Percentiles rank a stretch among this genome's conserved stretches.
These are phyloP conservation scores for Leptinotarsa haldemani DNA, from an alignment of 2,888 invertebrate genomes.

Conservation along the genomic window DNA sequence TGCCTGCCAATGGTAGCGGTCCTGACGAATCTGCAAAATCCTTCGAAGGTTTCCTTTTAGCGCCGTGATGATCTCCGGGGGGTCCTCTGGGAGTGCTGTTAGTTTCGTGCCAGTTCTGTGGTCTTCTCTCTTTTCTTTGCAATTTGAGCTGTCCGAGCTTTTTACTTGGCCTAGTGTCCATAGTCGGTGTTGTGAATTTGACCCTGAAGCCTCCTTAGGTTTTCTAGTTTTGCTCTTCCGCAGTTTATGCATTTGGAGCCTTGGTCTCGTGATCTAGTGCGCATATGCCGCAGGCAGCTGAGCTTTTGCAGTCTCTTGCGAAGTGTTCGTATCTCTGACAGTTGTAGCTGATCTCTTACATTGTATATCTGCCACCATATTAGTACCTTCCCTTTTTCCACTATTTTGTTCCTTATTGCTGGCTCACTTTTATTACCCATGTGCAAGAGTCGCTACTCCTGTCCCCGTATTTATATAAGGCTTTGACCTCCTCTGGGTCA, in stretches of 20 bases:
- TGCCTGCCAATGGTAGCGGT: no score
- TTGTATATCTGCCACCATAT: background rate
- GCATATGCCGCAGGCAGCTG: background rate
- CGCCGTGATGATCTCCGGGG: no score
- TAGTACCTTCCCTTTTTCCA: background rate
- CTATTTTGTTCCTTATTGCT: background rate
- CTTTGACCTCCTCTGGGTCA: background rate
- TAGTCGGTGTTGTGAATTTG: slow-evolving; percentile 10
- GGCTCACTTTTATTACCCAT: background rate
- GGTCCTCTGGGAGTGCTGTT: no score
- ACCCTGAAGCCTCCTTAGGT: background rate
- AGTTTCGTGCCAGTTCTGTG: no score
- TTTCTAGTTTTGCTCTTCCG: background rate
- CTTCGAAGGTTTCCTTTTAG: no score
- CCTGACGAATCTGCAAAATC: no score
- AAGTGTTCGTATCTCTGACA: slow-evolving; percentile 15
- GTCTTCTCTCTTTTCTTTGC: no score
- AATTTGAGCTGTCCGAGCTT: no score
- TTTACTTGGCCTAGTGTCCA: background rate
- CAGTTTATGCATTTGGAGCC: background rate
- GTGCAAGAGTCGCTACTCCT: background rate
- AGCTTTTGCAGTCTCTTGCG: background rate
- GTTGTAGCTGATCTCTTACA: slow-evolving; percentile 15
- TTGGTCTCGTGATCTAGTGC: slow-evolving; percentile 8
- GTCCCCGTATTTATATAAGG: background rate